phyloP scores from a whole-genome alignment of 2,888 invertebrate species.

The Perdita meconis region DNA sequence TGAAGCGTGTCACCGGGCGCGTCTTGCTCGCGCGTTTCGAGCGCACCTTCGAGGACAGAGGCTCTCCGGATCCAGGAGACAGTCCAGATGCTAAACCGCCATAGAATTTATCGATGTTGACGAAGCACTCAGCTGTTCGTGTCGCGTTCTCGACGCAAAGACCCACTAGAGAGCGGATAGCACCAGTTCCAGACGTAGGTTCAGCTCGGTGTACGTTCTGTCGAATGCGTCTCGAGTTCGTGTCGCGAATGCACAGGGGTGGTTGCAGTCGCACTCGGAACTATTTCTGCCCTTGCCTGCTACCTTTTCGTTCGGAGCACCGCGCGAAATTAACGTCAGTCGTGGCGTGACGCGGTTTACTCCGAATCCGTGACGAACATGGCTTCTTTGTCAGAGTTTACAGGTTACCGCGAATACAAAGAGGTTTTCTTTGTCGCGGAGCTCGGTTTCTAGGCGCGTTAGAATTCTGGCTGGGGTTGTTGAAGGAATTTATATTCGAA shows the following conservation, averaged over 20 bases:
- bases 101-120: constrained; percentile 71
- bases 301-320: constrained; percentile 48
- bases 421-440: background rate
- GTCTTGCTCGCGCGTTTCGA: constrained; percentile 37
- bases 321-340: constrained; percentile 42
- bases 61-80: constrained; percentile 57
- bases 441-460: background rate
- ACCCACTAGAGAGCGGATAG: constrained; percentile 43
- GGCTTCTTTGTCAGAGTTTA: constrained; percentile 9
- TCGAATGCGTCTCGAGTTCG: constrained; percentile 25
- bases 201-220: constrained; percentile 29
- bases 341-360: constrained; percentile 15
- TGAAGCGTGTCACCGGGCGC: background rate
- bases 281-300: constrained; percentile 38
- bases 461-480: background rate
- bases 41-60: constrained; percentile 43
- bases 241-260: constrained; percentile 38
- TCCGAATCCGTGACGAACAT: background rate
- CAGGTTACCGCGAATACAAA: background rate
- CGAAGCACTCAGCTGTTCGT: constrained; percentile 70
- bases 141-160: constrained; percentile 61
- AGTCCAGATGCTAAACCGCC: constrained; percentile 47
- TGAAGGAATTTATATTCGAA: background rate
- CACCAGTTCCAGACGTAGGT: constrained; percentile 41
- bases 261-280: constrained; percentile 29